phyloP scores from a whole-genome alignment of 2,113 vertebrate genomes.

The Atlantisia rogersi region DNA sequence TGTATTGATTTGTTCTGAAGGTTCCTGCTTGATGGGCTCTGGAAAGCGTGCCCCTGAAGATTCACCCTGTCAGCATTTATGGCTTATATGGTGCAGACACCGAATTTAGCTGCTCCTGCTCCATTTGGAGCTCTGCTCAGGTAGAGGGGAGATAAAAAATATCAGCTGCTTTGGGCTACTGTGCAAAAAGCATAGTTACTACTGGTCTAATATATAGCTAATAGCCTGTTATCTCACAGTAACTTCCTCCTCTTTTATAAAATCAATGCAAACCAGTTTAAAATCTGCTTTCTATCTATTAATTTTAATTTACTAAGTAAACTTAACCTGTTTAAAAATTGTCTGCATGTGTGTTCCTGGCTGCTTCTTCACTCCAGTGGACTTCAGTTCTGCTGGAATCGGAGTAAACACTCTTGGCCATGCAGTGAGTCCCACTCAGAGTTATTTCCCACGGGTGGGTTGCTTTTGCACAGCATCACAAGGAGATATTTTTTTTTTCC shows the following conservation, averaged over 20 bases:
- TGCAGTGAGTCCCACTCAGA: background rate
- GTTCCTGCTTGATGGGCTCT: background rate
- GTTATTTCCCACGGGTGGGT: background rate
- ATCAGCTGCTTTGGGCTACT: background rate
- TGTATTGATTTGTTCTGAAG: background rate
- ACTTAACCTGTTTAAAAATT: background rate
- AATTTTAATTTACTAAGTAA: background rate
- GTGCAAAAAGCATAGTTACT: too few relatives aligned
- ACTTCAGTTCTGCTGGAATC: background rate
- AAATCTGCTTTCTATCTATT: background rate
- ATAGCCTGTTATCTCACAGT: background rate
- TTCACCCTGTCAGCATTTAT: background rate
- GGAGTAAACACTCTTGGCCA: rapidly evolving
- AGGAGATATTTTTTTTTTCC: too few relatives aligned
- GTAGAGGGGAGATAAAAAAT: background rate
- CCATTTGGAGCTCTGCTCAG: background rate
- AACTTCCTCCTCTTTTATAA: background rate
- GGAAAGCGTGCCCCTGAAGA: background rate
- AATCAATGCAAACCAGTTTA: background rate
- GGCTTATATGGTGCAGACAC: background rate
- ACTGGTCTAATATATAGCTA: background rate
- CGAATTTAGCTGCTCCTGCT: background rate
- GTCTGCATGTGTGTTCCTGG: background rate
- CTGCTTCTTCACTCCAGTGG: background rate
- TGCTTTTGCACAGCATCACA: background rate